Evolutionary conservation across 2,888 invertebrate genomes (phyloP), one percentile per base, ranked within the genome.

Genomic region (Cataglyphis altisquamis): DNA sequence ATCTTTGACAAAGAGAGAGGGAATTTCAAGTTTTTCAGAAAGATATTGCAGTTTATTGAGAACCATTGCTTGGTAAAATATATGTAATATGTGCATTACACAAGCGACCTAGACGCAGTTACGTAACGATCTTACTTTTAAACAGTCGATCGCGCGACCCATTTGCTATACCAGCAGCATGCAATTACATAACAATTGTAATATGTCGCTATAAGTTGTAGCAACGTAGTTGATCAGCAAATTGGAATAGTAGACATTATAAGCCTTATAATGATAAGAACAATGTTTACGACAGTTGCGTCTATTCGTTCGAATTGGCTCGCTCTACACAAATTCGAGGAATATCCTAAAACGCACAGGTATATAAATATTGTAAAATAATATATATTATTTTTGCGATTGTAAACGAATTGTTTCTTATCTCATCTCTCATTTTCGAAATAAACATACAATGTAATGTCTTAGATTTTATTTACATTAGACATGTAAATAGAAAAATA

Each of bases 181-280:
- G 57, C 75, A 87, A 86, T 90, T 90, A 89, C 91, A 88, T 86
- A 90, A 90, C 89, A 84, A 88, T 87, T 82, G 82, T 67, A 75
- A 25, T 86, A 66, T 55, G 66, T 66, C 81, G 68, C 72, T 80
- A 32, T 32, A 81, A 74, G 63, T 83, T 80, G 78, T 73, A 63
- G 72, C 82, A 57, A 80, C 73, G 36, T 55, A 66, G 67, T 90
- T 90, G 88, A 82, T 86, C 87, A 90, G 90, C 82, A 84, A 84
- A 86, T 84, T 80, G 82, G 55, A 77, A 57, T 80, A 83, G 84
- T 83, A 57, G 75, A 77, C 82, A 86, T 86, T 88, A 84, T 85
- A 63, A 41, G 62, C 60, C 55, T 63, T 45, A 18, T 57, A 82
- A 81, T 82, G 77, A 86, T 78, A 78, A 78, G 70, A 45, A 4